phyloP scores from a whole-genome alignment of 92 coral and sea anemone genomes.

The Heteractis magnifica region DNA sequence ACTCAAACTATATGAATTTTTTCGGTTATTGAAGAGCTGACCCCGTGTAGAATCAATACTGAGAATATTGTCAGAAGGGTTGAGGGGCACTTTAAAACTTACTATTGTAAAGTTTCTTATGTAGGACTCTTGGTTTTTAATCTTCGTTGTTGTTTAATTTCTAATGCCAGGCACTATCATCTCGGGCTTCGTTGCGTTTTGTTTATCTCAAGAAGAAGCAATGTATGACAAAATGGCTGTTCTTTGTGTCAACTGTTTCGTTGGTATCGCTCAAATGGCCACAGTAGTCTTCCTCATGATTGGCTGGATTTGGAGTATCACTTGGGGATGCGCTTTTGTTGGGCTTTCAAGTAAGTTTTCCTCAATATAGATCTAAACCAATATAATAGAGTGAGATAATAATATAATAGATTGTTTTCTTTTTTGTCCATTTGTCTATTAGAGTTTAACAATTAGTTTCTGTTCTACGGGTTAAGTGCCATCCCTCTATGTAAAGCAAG shows the following conservation, averaged over 20 bases:
- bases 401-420: no score
- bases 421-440: no score
- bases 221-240: conserved; percentile 59
- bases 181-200: conserved; percentile 81
- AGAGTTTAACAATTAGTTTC: no score
- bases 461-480: neutral
- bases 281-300: conserved; percentile 85
- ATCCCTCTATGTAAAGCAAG: neutral
- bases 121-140: no score
- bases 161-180: conserved; percentile 70
- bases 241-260: conserved; percentile 73
- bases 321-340: conserved; percentile 98
- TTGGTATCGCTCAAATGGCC: conserved; percentile 80
- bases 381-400: no score
- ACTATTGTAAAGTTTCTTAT: no score
- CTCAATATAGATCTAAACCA: neutral
- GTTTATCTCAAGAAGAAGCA: conserved; percentile 60
- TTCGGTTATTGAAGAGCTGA: no score
- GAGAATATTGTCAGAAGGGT: no score
- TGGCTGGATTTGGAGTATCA: conserved; percentile 98
- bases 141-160: no score
- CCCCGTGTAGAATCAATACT: no score
- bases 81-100: no score
- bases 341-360: conserved; percentile 78
- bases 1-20: no score